phyloP scores from a whole-genome alignment of 2,797 vertebrate genomes.

The Otus scops region DNA sequence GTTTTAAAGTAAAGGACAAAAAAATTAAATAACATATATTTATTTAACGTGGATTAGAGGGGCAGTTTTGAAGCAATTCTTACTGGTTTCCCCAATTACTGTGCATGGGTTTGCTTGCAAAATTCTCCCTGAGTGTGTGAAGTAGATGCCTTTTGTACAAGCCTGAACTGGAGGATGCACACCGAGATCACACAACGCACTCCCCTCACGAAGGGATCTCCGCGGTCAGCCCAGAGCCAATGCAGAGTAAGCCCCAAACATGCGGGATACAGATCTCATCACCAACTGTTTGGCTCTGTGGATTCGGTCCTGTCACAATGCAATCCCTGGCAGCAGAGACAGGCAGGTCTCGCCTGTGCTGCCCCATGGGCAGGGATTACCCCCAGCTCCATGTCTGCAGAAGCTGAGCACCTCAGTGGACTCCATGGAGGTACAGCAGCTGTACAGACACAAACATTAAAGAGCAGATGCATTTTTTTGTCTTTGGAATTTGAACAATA shows the following conservation, averaged over 20 bases:
- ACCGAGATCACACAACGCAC: accelerated
- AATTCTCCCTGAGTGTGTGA: neutral
- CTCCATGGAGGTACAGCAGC: neutral
- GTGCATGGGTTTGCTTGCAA: neutral
- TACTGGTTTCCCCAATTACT: neutral
- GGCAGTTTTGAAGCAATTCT: neutral
- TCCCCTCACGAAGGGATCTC: accelerated
- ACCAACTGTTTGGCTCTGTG: accelerated
- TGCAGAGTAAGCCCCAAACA: neutral
- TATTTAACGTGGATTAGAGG: neutral
- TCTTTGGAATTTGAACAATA: neutral
- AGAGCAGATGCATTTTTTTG: neutral
- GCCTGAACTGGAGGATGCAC: neutral
- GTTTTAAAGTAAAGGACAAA: neutral
- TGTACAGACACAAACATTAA: neutral
- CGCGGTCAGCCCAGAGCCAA: neutral
- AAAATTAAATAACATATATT: neutral
- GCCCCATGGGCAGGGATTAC: neutral
- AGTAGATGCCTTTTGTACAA: neutral
- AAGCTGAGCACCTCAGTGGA: neutral
- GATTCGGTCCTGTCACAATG: neutral
- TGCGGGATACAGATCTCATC: neutral
- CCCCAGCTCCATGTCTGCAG: neutral
- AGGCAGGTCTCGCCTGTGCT: neutral
- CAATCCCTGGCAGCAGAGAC: neutral